Evolutionary conservation across 2,113 vertebrate species (phyloP).

Genomic region (Pardalotus punctatus): DNA sequence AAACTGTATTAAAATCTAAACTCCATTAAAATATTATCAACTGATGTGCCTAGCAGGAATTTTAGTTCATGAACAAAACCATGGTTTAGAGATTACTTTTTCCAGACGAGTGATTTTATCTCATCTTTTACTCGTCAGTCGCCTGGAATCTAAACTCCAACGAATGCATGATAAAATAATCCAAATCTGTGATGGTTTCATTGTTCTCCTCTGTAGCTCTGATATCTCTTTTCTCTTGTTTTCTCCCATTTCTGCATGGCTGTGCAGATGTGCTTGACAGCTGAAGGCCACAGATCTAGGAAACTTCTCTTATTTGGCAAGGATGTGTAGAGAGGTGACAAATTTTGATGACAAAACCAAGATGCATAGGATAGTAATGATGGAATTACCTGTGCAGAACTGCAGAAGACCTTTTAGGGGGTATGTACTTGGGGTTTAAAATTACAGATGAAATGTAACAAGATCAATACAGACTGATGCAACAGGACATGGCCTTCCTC

Average conservation of each 20-base stretch:
- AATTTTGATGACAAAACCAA: neutral
- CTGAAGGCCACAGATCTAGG: neutral
- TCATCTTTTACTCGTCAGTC: neutral
- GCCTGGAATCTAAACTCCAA: slow-evolving; percentile 17
- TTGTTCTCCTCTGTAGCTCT: neutral
- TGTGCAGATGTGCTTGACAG: neutral
- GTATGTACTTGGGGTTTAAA: neutral
- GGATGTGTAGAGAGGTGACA: neutral
- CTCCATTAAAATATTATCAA: slow-evolving; percentile 46
- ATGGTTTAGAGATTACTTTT: neutral
- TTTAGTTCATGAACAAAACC: slow-evolving; percentile 47
- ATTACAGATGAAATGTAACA: neutral
- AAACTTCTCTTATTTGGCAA: neutral
- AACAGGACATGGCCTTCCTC: neutral
- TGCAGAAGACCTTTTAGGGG: neutral
- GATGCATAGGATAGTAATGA: neutral
- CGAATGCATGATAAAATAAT: slow-evolving; percentile 14
- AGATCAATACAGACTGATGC: neutral
- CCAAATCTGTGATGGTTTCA: neutral
- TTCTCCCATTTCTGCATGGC: neutral
- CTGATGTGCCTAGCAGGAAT: slow-evolving; percentile 29
- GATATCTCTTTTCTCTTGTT: neutral
- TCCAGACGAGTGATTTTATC: slow-evolving; percentile 27
- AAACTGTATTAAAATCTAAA: slow-evolving; percentile 44
- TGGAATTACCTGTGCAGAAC: neutral